Conservation (phyloP, 2,888 invertebrate species). For the Idaea dimidiata region DNA sequence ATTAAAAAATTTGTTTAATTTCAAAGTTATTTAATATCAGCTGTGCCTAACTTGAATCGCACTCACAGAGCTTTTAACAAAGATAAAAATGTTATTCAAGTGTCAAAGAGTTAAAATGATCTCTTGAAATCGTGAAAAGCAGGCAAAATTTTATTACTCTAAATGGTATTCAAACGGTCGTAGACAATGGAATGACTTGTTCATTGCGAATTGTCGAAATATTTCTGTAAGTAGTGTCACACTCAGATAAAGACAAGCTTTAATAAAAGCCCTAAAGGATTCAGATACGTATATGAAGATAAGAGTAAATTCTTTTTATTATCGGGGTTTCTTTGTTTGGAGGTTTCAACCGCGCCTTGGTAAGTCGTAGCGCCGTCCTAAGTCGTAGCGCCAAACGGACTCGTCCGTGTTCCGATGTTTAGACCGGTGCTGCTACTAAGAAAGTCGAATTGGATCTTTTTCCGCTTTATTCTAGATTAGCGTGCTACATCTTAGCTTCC, state of each 20-base stretch:
- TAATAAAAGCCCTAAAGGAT: neutral
- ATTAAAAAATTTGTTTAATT: neutral
- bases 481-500: too few species aligned
- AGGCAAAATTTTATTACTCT: conserved; percentile 7
- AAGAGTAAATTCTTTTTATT: neutral
- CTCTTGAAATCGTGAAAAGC: conserved; percentile 28
- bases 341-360: too few species aligned
- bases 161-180: neutral
- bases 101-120: conserved; percentile 34
- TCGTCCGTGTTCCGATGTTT: too few species aligned
- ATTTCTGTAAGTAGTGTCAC: neutral
- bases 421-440: too few species aligned
- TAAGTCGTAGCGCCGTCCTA: too few species aligned
- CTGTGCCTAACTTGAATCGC: conserved; percentile 33
- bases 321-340: too few species aligned
- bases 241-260: neutral
- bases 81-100: conserved; percentile 42
- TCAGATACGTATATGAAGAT: neutral
- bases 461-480: too few species aligned
- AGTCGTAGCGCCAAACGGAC: too few species aligned
- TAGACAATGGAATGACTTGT: neutral
- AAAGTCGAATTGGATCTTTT: too few species aligned
- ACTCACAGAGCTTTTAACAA: conserved; percentile 27
- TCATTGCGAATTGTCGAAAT: neutral
- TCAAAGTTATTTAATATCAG: neutral